Evolutionary conservation across 1,140 invertebrate genomes (phyloP).

Genomic region (Sminthurinus signatus): DNA sequence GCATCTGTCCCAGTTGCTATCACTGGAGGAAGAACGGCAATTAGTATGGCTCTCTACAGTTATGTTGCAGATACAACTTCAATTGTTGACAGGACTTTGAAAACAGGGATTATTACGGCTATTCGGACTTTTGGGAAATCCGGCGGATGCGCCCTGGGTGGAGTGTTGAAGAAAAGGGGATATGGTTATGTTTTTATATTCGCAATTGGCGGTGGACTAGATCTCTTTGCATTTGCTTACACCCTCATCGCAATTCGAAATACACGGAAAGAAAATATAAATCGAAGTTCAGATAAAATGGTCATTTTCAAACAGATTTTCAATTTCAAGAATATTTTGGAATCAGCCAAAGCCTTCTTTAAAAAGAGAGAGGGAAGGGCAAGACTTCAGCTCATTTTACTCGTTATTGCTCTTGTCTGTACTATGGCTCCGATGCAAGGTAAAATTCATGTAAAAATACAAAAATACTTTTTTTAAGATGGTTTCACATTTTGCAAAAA

Average conservation of each 20-base stretch:
- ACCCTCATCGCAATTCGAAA: slow-evolving; percentile 28
- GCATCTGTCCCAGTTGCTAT: slow-evolving; percentile 44
- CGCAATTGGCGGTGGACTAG: slow-evolving; percentile 32
- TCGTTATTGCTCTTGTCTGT: slow-evolving; percentile 30
- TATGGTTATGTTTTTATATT: slow-evolving; percentile 31
- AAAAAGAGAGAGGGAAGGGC: slow-evolving; percentile 18
- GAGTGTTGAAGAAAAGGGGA: slow-evolving; percentile 18
- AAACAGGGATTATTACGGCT: slow-evolving; percentile 45
- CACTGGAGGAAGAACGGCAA: slow-evolving; percentile 45
- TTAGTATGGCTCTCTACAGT: slow-evolving; percentile 47
- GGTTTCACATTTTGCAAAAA: too few relatives aligned
- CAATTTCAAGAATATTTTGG: slow-evolving; percentile 27
- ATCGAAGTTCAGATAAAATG: background rate
- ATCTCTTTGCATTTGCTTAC: slow-evolving; percentile 24
- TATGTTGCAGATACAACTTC: slow-evolving; percentile 47
- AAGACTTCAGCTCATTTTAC: slow-evolving; percentile 19
- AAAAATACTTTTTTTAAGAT: background rate
- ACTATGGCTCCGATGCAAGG: slow-evolving; percentile 42
- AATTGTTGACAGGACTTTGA: slow-evolving; percentile 43
- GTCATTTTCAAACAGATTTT: slow-evolving; percentile 26
- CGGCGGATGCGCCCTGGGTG: slow-evolving; percentile 27
- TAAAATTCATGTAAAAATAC: too few relatives aligned
- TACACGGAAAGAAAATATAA: slow-evolving; percentile 14
- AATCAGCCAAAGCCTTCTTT: slow-evolving; percentile 33
- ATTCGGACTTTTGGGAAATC: slow-evolving; percentile 33